Percentiles rank a stretch among this genome's conserved stretches.
Evolutionary conservation across 2,888 invertebrate genomes (phyloP).

Genomic region (Oligia latruncula): DNA sequence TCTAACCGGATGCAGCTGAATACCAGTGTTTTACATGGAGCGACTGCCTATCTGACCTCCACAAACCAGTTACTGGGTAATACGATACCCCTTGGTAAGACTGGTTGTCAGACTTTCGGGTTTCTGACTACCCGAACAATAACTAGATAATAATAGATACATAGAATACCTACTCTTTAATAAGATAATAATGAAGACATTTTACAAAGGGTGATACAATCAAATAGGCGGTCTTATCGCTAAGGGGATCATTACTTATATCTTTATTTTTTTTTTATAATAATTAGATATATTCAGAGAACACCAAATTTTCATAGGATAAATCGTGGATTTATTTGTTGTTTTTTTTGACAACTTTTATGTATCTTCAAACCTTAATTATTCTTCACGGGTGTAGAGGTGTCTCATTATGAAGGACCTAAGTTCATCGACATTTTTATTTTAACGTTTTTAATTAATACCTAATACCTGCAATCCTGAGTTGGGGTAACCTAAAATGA

Average conservation of each 20-base stretch:
- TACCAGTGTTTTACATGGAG: too few species aligned
- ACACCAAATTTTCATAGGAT: not conserved
- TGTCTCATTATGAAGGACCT: not conserved
- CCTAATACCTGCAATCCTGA: not conserved
- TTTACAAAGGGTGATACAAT: not conserved
- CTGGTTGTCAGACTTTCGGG: too few species aligned
- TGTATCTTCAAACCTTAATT: not conserved
- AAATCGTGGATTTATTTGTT: not conserved
- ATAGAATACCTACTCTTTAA: not conserved
- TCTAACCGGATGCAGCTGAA: too few species aligned
- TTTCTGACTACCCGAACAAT: too few species aligned
- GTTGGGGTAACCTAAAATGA: constrained; percentile 21
- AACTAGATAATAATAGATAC: not conserved
- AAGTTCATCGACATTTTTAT: constrained; percentile 12
- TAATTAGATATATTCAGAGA: not conserved
- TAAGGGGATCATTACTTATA: not conserved
- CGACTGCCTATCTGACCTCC: too few species aligned
- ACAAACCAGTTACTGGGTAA: too few species aligned
- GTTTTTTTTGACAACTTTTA: not conserved
- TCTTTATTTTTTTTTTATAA: not conserved
- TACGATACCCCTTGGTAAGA: too few species aligned
- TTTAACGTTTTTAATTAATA: not conserved
- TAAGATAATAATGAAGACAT: not conserved
- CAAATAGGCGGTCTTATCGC: not conserved
- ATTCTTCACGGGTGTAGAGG: not conserved